Percentiles rank a stretch among this genome's conserved stretches.
These are phyloP conservation scores for Cyanoderma ruficeps DNA, from an alignment of 2,113 vertebrate species.

Conservation along the genomic window DNA sequence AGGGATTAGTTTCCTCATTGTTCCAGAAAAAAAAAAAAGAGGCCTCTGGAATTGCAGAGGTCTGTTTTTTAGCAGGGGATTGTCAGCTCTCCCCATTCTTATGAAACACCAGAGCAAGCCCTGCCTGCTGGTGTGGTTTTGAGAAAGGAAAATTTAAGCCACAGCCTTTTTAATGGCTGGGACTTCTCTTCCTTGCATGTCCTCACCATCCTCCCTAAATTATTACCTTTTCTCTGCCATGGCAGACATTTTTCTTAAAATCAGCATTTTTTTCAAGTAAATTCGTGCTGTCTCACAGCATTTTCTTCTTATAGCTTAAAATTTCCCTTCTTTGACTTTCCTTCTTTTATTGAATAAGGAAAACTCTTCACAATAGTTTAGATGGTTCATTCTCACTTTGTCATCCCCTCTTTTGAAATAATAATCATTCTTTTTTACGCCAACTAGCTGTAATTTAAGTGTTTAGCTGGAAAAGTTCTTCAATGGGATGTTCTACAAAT, in stretches of 20 bases:
- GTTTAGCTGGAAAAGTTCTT: not conserved
- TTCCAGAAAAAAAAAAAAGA: not conserved
- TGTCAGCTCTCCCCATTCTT: not conserved
- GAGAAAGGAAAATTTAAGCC: not conserved
- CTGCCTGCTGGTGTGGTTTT: not conserved
- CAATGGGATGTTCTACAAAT: not conserved
- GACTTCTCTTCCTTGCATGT: not conserved
- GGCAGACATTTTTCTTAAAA: not conserved
- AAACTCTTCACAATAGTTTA: not conserved
- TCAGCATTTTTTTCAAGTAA: not conserved
- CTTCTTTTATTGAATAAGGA: not conserved
- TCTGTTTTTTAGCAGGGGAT: not conserved
- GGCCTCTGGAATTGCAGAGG: not conserved
- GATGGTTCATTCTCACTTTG: not conserved
- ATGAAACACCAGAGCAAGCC: not conserved
- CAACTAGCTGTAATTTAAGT: not conserved
- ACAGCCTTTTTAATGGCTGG: not conserved
- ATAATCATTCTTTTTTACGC: not conserved
- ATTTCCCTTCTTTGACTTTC: not conserved
- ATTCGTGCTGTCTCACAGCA: accelerated
- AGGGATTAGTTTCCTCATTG: not conserved
- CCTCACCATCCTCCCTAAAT: not conserved
- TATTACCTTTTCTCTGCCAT: not conserved
- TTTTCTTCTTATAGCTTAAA: not conserved
- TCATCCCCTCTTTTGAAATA: not conserved